Percentiles rank a stretch among this genome's conserved stretches.
Conservation (phyloP, 1,140 invertebrate species). For the Dinothrombium tinctorium region DNA sequence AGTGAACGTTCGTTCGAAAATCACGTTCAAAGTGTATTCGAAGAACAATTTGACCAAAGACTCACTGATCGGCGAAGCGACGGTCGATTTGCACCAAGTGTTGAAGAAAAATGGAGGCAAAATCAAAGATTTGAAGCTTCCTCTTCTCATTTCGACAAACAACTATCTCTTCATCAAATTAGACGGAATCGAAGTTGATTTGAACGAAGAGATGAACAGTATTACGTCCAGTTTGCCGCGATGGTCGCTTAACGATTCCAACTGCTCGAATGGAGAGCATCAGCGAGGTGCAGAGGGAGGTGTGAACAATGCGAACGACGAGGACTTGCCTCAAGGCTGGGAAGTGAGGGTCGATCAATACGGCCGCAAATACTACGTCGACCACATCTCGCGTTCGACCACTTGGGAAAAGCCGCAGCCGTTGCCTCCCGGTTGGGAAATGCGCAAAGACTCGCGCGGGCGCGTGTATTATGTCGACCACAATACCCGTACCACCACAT, state of each 20-base stretch:
- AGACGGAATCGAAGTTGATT: slow-evolving; percentile 15
- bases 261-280: not conserved
- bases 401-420: slow-evolving; percentile 72
- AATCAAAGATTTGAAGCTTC: slow-evolving; percentile 24
- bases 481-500: slow-evolving; percentile 87
- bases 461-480: slow-evolving; percentile 97
- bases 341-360: slow-evolving; percentile 20
- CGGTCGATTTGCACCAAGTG: slow-evolving; percentile 49
- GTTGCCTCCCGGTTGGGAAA: slow-evolving; percentile 21
- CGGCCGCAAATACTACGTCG: slow-evolving; percentile 55
- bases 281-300: not conserved
- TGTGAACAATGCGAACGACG: not conserved
- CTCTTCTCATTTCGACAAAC: not conserved
- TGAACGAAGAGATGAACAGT: slow-evolving; percentile 6
- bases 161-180: slow-evolving; percentile 14
- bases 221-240: slow-evolving; percentile 3
- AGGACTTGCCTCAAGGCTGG: slow-evolving; percentile 20
- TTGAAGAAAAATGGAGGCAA: slow-evolving; percentile 61
- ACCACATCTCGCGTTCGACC: slow-evolving; percentile 79
- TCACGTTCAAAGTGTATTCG: slow-evolving; percentile 61
- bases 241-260: slow-evolving; percentile 8
- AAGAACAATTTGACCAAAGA: slow-evolving; percentile 77
- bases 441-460: slow-evolving; percentile 33
- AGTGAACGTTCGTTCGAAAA: slow-evolving; percentile 60
- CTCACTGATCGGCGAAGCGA: slow-evolving; percentile 56